Evolutionary conservation across 1,140 invertebrate species (phyloP).

Genomic region (Drosophila hydei): DNA sequence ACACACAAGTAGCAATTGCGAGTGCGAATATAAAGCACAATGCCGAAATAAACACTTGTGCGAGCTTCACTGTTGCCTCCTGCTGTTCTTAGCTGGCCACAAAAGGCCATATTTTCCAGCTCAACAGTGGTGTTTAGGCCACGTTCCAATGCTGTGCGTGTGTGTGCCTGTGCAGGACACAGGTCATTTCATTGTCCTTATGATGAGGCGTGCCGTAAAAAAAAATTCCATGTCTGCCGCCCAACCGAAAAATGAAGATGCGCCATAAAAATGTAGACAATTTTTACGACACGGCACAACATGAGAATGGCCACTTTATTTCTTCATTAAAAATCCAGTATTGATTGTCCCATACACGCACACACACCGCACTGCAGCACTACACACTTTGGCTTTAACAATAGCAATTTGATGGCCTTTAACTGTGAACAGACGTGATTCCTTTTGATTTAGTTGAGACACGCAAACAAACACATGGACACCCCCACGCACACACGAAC

Average conservation of each 20-base stretch:
- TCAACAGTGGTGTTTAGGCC: slow-evolving; percentile 65
- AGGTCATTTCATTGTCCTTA: slow-evolving; percentile 42
- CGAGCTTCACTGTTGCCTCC: slow-evolving; percentile 18
- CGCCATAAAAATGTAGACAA: slow-evolving; percentile 81
- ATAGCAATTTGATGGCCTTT: slow-evolving; percentile 5
- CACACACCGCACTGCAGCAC: background rate
- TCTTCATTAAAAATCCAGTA: slow-evolving; percentile 79
- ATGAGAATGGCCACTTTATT: slow-evolving; percentile 78
- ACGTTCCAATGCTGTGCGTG: slow-evolving; percentile 34
- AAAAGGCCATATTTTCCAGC: slow-evolving; percentile 78
- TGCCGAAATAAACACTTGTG: slow-evolving; percentile 80
- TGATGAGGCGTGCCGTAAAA: slow-evolving; percentile 37
- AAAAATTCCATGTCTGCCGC: slow-evolving; percentile 16
- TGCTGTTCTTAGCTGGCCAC: slow-evolving; percentile 42
- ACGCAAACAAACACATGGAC: slow-evolving; percentile 7
- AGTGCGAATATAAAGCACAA: slow-evolving; percentile 55
- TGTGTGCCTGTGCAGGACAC: slow-evolving; percentile 10
- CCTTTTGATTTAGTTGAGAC: slow-evolving; percentile 25
- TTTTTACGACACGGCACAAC: slow-evolving; percentile 70
- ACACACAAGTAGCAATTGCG: background rate
- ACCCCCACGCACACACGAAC: background rate
- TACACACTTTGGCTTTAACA: no score
- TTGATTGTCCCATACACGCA: slow-evolving; percentile 59
- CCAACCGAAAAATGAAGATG: slow-evolving; percentile 21
- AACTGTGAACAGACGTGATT: slow-evolving; percentile 16